Percentiles rank a stretch among this genome's conserved stretches.
phyloP scores from a whole-genome alignment of 2,888 invertebrate genomes.

The Flabesymbios commensalis region DNA sequence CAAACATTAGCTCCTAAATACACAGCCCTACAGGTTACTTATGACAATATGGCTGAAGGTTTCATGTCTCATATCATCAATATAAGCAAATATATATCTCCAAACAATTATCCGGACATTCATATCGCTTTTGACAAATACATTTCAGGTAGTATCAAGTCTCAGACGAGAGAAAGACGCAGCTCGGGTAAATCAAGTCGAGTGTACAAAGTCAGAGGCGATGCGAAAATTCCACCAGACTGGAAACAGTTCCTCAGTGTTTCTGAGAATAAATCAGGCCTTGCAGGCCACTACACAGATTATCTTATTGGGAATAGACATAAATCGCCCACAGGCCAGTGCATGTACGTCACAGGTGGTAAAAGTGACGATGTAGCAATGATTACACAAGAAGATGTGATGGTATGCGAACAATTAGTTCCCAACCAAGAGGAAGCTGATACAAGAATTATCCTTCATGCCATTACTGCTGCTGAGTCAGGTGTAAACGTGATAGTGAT shows the following conservation, averaged over 20 bases:
- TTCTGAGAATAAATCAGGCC: neutral
- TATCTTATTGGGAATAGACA: neutral
- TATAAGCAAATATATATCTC: too few species aligned
- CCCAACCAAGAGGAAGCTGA: conserved; percentile 7
- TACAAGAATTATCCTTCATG: conserved; percentile 5
- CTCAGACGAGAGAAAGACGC: neutral
- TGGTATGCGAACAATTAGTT: neutral
- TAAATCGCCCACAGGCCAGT: neutral
- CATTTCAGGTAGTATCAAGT: neutral
- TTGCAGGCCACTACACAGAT: neutral
- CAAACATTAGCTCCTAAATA: neutral
- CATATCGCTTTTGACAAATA: conserved; percentile 5
- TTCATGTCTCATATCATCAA: too few species aligned
- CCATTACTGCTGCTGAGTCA: neutral
- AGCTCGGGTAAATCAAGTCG: neutral
- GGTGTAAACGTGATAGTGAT: too few species aligned
- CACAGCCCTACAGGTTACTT: neutral
- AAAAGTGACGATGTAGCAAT: neutral
- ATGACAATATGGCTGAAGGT: too few species aligned
- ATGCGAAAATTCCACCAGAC: neutral
- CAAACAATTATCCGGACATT: neutral
- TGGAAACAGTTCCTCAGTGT: neutral
- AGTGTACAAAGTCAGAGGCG: neutral
- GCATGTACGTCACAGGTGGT: neutral
- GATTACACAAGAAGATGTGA: neutral